Evolutionary conservation across 2,888 invertebrate species (phyloP), one percentile per base, ranked within the genome.

Genomic region (Catocala sponsa): DNA sequence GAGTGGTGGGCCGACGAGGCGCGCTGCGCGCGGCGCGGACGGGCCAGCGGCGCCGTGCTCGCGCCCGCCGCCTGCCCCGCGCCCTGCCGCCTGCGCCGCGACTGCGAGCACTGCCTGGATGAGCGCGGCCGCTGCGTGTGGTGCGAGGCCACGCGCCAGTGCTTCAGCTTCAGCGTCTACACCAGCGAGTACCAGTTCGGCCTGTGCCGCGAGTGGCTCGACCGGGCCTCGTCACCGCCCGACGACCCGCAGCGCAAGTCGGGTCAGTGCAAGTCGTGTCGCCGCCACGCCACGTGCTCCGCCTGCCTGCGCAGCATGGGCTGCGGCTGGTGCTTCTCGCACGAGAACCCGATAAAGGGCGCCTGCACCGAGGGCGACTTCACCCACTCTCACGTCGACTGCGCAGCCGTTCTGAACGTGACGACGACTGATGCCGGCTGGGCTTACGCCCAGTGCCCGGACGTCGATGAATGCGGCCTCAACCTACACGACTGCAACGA

Each of bases 131-230:
- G 98, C 64, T 99, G 99, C 89, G 98, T 98, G 0, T 99, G 99
- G 99, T 99, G 99, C 87, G 98, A 98, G 85, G 98, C 98, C 32
- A 98, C 98, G 0, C 96, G 97, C 66, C 98, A 98, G 82, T 99
- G 99, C 88, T 98, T 99, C 86, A 97, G 98, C 72, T 99, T 99
- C 89, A 97, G 98, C n/a, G 98, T 98, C 0, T 99, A 99, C 89
- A 98, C 98, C 6, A 98, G 98, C 74, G 98, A 98, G 83, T 98
- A 98, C 90, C 98, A 98, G 84, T 98, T 98, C 89, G 99, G 99
- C 0, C 95, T 98, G 82, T 99, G 99, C 82, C 96, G 98, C 44
- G 98, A 98, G 86, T 99, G 99, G 99, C 95, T 98, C 64, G 99
- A 99, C 89, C 97, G 97, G 80, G 96, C 96, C 0, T 96, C 96